Evolutionary conservation across 37 sponge, comb jelly and placozoan genomes (phyloP).

Genomic region (Amphimedon queenslandica): DNA sequence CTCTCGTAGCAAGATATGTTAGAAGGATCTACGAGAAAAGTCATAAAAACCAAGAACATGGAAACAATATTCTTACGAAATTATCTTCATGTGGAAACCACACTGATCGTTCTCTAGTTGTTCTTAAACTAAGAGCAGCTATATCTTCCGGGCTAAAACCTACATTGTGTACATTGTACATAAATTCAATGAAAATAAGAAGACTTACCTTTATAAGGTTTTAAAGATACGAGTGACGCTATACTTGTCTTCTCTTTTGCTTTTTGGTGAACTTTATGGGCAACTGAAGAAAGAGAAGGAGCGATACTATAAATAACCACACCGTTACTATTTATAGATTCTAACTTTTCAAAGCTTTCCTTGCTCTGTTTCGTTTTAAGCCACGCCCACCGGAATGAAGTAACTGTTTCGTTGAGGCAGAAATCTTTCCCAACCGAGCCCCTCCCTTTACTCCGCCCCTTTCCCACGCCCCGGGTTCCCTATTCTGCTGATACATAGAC

Average conservation of each 20-base stretch:
- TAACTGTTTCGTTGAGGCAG: not conserved
- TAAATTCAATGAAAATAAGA: not conserved
- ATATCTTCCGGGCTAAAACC: not conserved
- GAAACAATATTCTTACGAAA: constrained; percentile 16
- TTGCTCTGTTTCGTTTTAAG: not conserved
- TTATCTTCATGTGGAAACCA: constrained; percentile 30
- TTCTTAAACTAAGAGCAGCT: not conserved
- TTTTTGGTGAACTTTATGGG: not conserved
- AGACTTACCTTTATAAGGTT: not conserved
- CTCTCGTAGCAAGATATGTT: constrained; percentile 3
- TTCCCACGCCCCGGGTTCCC: not conserved
- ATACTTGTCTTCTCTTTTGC: not conserved
- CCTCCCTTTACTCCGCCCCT: not conserved
- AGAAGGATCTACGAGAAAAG: constrained; percentile 8
- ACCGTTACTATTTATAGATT: not conserved
- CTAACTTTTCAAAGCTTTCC: not conserved
- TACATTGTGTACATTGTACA: not conserved
- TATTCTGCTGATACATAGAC: not conserved
- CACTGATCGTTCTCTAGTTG: constrained; percentile 2
- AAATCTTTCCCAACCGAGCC: not conserved
- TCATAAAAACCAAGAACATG: not conserved
- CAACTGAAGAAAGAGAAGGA: not conserved
- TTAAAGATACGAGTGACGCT: not conserved
- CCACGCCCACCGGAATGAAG: constrained; percentile 22
- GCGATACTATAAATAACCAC: not conserved